A percentile compares a stretch with the other conserved stretches of the same genome.
These are phyloP conservation scores for Peromyscus melanophrys DNA, from an alignment of 2,797 vertebrate genomes.

Conservation along the genomic window DNA sequence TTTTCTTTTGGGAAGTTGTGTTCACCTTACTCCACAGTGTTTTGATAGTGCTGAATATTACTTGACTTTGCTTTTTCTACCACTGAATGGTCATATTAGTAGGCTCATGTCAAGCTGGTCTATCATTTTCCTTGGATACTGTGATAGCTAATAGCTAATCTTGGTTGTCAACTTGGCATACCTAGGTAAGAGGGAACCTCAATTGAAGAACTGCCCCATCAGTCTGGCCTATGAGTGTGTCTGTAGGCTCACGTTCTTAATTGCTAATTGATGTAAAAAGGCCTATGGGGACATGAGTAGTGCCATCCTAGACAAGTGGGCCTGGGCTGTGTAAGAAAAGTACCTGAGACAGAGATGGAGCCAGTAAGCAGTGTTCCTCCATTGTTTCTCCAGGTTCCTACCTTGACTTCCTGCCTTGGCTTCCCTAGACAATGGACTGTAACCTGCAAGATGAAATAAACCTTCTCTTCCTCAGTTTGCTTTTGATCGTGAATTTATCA, in stretches of 20 bases:
- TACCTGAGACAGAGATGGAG: not conserved
- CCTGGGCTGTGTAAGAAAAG: not conserved
- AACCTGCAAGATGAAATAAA: not conserved
- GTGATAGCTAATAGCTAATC: not conserved
- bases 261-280: not conserved
- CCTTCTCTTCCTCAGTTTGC: not conserved
- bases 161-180: not conserved
- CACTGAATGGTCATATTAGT: not conserved
- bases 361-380: not conserved
- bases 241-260: not conserved
- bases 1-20: conserved; percentile 34
- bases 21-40: not conserved
- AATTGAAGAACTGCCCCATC: not conserved
- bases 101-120: not conserved
- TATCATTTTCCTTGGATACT: not conserved
- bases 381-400: not conserved
- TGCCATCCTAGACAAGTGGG: not conserved
- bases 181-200: not conserved
- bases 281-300: not conserved
- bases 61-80: conserved; percentile 36
- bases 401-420: not conserved
- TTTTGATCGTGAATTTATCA: not conserved
- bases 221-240: not conserved
- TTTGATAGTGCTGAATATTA: conserved; percentile 21
- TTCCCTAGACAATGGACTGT: not conserved